Evolutionary conservation across 2,113 vertebrate species (phyloP).

Genomic region (Melozone crissalis): DNA sequence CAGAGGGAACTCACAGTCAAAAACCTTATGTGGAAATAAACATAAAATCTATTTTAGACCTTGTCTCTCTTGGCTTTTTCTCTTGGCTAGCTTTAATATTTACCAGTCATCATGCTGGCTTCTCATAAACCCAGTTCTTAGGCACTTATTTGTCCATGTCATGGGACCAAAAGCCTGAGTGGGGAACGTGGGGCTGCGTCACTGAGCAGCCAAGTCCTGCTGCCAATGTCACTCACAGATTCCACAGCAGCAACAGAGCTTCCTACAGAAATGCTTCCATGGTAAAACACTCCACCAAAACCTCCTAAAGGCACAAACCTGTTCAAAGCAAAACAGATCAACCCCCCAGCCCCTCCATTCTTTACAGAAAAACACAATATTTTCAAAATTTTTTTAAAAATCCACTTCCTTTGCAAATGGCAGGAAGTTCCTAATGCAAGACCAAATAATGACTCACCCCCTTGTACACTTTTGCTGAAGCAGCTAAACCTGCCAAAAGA

Average conservation of each 20-base stretch:
- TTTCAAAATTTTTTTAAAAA: neutral
- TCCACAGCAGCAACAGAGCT: neutral
- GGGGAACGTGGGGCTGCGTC: fast-evolving
- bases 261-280: neutral
- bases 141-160: neutral
- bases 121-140: neutral
- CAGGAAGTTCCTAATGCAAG: slow-evolving; percentile 31
- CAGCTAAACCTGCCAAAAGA: slow-evolving; percentile 35
- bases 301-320: neutral
- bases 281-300: neutral
- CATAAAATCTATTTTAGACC: slow-evolving; percentile 38
- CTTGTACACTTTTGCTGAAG: slow-evolving; percentile 27
- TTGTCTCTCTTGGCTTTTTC: neutral
- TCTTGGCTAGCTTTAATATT: slow-evolving; percentile 5
- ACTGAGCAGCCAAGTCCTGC: neutral
- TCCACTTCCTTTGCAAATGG: neutral
- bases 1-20: neutral
- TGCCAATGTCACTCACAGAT: neutral
- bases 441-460: slow-evolving; percentile 9
- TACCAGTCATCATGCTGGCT: neutral
- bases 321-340: neutral
- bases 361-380: neutral
- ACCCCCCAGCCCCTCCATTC: neutral
- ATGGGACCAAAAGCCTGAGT: neutral
- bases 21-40: slow-evolving; percentile 39